Base-by-base conservation (phyloP, 2,113 vertebrate species). In the Psettodes erumei region DNA sequence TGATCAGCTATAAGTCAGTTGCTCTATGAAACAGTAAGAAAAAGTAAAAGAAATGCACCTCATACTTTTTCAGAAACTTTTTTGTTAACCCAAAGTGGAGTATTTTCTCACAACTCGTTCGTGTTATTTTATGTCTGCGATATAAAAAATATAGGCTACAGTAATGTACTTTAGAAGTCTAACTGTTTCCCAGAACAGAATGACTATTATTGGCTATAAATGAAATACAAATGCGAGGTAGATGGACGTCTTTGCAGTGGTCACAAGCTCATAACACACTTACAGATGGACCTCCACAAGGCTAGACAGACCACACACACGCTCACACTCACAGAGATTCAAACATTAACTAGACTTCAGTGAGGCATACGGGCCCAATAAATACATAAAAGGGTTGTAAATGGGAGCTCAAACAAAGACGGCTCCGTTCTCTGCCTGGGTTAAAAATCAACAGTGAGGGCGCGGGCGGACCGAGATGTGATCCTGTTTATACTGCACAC, bases 341-440 rank as follows among this genome's bases (percentile, higher is more conserved):
- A 85, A 84, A 82, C 71, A 88, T 88, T 83, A 86, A 88, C 81
- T 40, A 75, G 70, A 79, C 62, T 74, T 69, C 2, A 68, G 67
- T 54, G 74, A 54, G 74, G 77, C 38, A 87, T 33, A 21, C 21
- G 58, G 33, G 27, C 40, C 58, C 59, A 85, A 66, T 89, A 90
- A 91, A 84, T 45, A 33, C 56, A 83, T 59, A 71, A 79, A 81
- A 79, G 64, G 40, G 61, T 33, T 40, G 27, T 42, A 63, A 45
- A 73, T 47, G 25, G 1, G 33, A 60, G 48, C 42, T 63, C 19
- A 61, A 77, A 79, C 51, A 86, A 59, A 78, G 62, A 73, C 64
- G 51, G 37, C 1, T 42, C 40, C 25, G 56, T 30, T 27, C 32
- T 73, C 28, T 11, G 32, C 43, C 9, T 15, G 16, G 15, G 21